These are phyloP conservation scores for Leptatherina wallacei DNA, from an alignment of 2,797 vertebrate species.

Conservation along the genomic window DNA sequence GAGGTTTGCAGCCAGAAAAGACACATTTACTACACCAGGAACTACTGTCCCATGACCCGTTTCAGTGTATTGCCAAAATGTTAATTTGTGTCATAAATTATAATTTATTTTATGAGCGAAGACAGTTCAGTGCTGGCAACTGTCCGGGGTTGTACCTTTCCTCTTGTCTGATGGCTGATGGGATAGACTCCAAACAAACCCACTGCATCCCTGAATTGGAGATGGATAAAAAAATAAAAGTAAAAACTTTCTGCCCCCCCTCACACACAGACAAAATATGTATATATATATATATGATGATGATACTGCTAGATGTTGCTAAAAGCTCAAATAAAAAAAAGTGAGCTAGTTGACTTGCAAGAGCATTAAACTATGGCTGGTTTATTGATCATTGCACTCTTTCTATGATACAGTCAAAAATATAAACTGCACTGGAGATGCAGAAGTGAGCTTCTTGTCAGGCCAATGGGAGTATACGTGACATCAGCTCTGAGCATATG, in stretches of 20 bases:
- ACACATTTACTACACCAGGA: neutral
- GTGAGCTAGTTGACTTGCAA: too few relatives aligned
- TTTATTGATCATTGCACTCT: neutral
- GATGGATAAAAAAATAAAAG: too few relatives aligned
- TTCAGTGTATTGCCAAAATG: neutral
- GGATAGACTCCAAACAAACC: too few relatives aligned
- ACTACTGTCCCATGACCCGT: neutral
- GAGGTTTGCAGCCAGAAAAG: neutral
- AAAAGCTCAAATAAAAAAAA: too few relatives aligned
- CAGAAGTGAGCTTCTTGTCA: neutral
- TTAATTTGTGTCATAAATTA: neutral
- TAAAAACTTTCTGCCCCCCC: too few relatives aligned
- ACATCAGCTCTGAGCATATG: slow-evolving; percentile 18
- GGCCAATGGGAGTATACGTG: neutral
- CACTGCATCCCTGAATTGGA: too few relatives aligned
- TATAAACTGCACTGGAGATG: neutral
- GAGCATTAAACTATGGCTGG: neutral
- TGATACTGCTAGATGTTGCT: too few relatives aligned
- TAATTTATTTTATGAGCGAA: neutral
- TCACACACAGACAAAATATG: too few relatives aligned
- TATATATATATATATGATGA: too few relatives aligned
- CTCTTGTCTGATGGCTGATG: too few relatives aligned
- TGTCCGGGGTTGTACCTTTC: too few relatives aligned
- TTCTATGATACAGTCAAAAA: neutral
- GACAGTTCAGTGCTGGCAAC: neutral